Evolutionary conservation across 1,140 invertebrate genomes (phyloP), one percentile per base, ranked within the genome.

Genomic region (Heliconius congener): DNA sequence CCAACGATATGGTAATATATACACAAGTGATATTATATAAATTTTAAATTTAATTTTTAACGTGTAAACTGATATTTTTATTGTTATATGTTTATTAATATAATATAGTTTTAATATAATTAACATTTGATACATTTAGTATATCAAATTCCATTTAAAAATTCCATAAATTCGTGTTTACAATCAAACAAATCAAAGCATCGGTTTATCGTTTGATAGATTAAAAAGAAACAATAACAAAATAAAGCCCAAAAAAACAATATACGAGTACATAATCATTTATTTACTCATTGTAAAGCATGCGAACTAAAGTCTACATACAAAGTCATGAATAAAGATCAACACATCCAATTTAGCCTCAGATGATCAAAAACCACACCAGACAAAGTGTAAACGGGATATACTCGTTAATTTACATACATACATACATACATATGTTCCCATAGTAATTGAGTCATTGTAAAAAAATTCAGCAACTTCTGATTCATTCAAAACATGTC

Each of bases 381-480:
- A 73, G 34, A 74, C 27, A 23, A 74, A n/a, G 37, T 46, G 18
- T 73, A 50, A 66, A 74, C 78, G 78, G 78, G 60, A 79, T 75
- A 71, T 13, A 27, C 18, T 75, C 42, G 52, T 79, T 79, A 79
- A 75, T 79, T 79, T 79, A 79, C 73, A 75, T 74, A 50, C 42
- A 16, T 66, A 27, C 57, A 71, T 74, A 50, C 42, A 18, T 66
- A 27, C 27, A 55, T 60, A 60, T 71, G 50, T 74, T 79, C 73
- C 60, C 78, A 74, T 74, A 76, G 46, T 52, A 30, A 19, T 52
- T 79, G 78, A 79, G 60, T 79, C 78, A 79, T 70, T 23, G 46
- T 71, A 34, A 55, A 79, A 79, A 71, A 37, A 52, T 71, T 72
- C 46, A 42, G 52, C 16, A 3, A n/a, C 39, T 71, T 66, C 34